Base-by-base conservation (phyloP, 23 tunicate species). In the Halocynthia aurantium region DNA sequence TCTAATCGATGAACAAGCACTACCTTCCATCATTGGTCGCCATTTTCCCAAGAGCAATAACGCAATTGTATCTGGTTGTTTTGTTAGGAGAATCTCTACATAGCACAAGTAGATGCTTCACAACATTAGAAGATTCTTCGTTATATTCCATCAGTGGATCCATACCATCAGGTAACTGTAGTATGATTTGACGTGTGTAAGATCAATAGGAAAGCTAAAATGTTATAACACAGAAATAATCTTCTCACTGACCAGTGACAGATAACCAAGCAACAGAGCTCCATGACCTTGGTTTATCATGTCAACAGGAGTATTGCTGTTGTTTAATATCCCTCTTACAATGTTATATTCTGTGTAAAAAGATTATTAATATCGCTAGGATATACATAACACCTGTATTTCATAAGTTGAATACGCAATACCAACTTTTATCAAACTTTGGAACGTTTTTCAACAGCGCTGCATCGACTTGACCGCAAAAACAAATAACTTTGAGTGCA, bases 261-360 rank as follows among this genome's bases (percentile, higher is more conserved):
- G 52, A 65, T 51, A 63, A 13, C 96, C 96, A 22, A 89, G 58
- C 76, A 89, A 44, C 21, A 84, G 22, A 6, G 88, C 96, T 12
- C 60, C 89, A 58, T 84, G 85, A 52, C 96, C 88, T 50, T 89
- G 96, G 81, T 89, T 89, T 20, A 89, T 62, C 40, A 73, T 57
- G 17, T 76, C 83, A 4, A 68, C 69, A 7, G 60, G 76, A 52
- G 54, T 70, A 8, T 52, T 57, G 50, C 74, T 83, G 10, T 18
- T 52, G 17, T 50, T 40, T 53, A 85, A 56, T 13, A 80, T 65
- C 22, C 49, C 53, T 72, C 82, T 31, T 50, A 84, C 50, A 50
- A 71, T 55, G 22, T 70, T 22, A 61, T 70, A 84, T 20, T 50
- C 83, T 80, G 64, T 12, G 73, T 49, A 77, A 57, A n/a, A 76